Conservation (phyloP, 2,113 vertebrate species). For the Siphamia tubifer region DNA sequence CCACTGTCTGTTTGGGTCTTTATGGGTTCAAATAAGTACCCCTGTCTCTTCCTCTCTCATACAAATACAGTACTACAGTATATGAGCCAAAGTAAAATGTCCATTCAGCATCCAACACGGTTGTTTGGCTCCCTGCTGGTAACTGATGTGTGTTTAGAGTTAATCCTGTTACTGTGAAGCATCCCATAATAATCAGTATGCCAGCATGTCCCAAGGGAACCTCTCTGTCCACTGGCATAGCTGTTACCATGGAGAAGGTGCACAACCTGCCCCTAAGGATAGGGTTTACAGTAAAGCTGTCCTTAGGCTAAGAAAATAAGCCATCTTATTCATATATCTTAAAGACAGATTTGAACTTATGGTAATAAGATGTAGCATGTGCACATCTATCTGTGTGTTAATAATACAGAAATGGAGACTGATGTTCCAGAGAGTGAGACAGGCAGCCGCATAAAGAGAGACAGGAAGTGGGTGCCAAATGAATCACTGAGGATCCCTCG, state of each 20-base stretch:
- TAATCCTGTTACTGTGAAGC: slow-evolving; percentile 33
- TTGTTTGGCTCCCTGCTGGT: background rate
- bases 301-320: slow-evolving; percentile 28
- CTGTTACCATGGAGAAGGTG: slow-evolving; percentile 41
- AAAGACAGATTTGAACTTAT: slow-evolving; percentile 32
- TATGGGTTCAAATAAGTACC: too few relatives aligned
- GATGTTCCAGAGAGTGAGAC: background rate
- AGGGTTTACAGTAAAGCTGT: slow-evolving; percentile 34
- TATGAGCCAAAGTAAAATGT: background rate
- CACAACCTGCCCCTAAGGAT: slow-evolving; percentile 37
- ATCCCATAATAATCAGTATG: slow-evolving; percentile 56
- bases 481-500: slow-evolving; percentile 4
- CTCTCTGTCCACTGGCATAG: slow-evolving; percentile 15
- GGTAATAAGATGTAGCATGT: slow-evolving; percentile 1
- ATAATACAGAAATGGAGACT: background rate
- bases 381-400: background rate
- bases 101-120: background rate
- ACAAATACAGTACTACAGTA: background rate
- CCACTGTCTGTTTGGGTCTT: too few relatives aligned
- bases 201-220: slow-evolving; percentile 37
- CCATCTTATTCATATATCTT: slow-evolving; percentile 36
- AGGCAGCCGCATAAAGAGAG: background rate
- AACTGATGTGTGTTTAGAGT: slow-evolving; percentile 19
- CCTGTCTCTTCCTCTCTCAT: background rate
- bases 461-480: background rate